Evolutionary conservation across 1,140 invertebrate genomes (phyloP).

Genomic region (Bombus waltoni): DNA sequence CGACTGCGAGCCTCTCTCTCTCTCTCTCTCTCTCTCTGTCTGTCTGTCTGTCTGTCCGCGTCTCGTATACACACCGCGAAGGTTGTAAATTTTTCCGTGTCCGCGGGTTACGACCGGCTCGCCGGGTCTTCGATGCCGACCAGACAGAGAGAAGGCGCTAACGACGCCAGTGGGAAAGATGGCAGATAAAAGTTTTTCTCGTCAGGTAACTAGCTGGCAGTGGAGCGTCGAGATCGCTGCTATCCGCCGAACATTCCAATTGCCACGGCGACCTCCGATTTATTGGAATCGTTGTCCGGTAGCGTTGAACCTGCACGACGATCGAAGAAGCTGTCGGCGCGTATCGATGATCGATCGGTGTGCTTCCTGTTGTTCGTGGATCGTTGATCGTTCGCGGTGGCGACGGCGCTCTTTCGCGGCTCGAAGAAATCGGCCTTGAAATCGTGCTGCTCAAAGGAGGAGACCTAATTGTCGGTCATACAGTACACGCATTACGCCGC

Average conservation of each 20-base stretch:
- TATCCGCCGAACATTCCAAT: not conserved
- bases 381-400: not conserved
- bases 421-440: slow-evolving; percentile 37
- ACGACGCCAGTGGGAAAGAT: slow-evolving; percentile 68
- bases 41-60: not conserved
- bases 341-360: slow-evolving; percentile 3
- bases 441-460: slow-evolving; percentile 25
- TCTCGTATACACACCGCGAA: not conserved
- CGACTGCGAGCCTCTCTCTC: not conserved
- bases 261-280: not conserved
- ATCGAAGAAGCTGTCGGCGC: not conserved
- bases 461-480: slow-evolving; percentile 64
- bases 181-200: slow-evolving; percentile 55
- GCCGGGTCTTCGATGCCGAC: slow-evolving; percentile 1
- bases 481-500: slow-evolving; percentile 56
- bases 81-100: slow-evolving; percentile 39
- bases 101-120: slow-evolving; percentile 51
- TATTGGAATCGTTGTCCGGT: not conserved
- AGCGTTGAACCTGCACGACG: not conserved
- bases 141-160: slow-evolving; percentile 41
- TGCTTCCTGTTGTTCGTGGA: not conserved
- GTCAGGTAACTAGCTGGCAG: slow-evolving; percentile 19
- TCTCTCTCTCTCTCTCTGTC: not conserved
- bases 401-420: not conserved
- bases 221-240: not conserved